These are phyloP conservation scores for Labeo catla DNA, from an alignment of 2,113 vertebrate species.

Conservation along the genomic window DNA sequence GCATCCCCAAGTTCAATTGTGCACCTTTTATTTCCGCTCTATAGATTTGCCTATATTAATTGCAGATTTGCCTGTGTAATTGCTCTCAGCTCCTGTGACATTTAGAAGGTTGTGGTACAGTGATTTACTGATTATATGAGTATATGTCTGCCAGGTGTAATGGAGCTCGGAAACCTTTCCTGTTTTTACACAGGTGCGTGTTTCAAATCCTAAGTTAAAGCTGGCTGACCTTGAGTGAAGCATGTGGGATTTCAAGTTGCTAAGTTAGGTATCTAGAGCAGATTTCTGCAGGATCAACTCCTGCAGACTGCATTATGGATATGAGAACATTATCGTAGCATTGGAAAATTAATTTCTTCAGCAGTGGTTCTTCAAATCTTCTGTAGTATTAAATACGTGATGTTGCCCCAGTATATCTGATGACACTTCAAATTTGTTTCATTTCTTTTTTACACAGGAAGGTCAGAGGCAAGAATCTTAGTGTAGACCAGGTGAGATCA, in stretches of 20 bases:
- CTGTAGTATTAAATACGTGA: background rate
- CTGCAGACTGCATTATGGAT: background rate
- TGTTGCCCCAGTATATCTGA: background rate
- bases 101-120: background rate
- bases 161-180: background rate
- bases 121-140: background rate
- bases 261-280: slow-evolving; percentile 17
- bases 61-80: background rate
- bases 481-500: background rate
- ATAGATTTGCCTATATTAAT: background rate
- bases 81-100: slow-evolving; percentile 16
- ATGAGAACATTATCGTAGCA: background rate
- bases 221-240: slow-evolving; percentile 22
- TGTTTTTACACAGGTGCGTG: background rate
- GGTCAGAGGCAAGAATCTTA: background rate
- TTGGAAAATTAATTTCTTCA: background rate
- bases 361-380: background rate
- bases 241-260: background rate
- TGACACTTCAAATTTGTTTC: background rate
- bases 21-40: slow-evolving; percentile 9
- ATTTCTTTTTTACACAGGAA: background rate
- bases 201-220: background rate
- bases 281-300: background rate
- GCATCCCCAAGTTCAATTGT: background rate
- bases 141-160: slow-evolving; percentile 4